These are phyloP conservation scores for Pantherophis vulpinus DNA, from an alignment of 2,797 vertebrate genomes.

Conservation along the genomic window DNA sequence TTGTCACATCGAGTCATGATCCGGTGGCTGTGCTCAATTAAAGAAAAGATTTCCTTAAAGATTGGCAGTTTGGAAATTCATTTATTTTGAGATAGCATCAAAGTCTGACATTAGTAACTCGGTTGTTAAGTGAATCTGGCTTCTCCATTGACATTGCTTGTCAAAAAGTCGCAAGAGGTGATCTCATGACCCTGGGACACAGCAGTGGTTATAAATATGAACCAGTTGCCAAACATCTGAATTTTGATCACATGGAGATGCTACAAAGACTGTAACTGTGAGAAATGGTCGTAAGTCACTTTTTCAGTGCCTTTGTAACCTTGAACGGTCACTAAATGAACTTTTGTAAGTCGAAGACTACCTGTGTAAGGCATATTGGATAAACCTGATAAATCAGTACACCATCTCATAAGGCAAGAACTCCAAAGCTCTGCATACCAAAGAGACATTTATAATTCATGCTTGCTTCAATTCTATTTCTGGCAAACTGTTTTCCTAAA, in stretches of 20 bases:
- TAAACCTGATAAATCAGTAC: not conserved
- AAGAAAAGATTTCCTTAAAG: too few species aligned
- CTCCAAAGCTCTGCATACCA: not conserved
- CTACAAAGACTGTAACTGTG: not conserved
- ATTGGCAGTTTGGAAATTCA: too few species aligned
- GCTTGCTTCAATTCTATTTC: constrained; percentile 45
- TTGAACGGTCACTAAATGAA: not conserved
- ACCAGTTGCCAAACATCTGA: not conserved
- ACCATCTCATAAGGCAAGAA: not conserved
- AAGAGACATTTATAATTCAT: constrained; percentile 1
- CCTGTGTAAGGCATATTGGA: not conserved
- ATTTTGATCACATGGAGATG: not conserved
- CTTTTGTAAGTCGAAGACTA: not conserved
- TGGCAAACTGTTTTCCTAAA: not conserved
- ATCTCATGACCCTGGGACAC: not conserved
- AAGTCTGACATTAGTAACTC: not conserved
- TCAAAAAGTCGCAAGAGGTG: not conserved
- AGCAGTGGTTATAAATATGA: not conserved
- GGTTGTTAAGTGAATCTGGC: not conserved
- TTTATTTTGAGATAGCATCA: too few species aligned
- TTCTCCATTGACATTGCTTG: not conserved
- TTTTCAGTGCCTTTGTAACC: not conserved
- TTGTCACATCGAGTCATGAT: too few species aligned
- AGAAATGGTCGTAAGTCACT: not conserved
- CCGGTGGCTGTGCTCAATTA: too few species aligned